phyloP scores from a whole-genome alignment of 2,888 invertebrate genomes.

The Scaeva pyrastri region DNA sequence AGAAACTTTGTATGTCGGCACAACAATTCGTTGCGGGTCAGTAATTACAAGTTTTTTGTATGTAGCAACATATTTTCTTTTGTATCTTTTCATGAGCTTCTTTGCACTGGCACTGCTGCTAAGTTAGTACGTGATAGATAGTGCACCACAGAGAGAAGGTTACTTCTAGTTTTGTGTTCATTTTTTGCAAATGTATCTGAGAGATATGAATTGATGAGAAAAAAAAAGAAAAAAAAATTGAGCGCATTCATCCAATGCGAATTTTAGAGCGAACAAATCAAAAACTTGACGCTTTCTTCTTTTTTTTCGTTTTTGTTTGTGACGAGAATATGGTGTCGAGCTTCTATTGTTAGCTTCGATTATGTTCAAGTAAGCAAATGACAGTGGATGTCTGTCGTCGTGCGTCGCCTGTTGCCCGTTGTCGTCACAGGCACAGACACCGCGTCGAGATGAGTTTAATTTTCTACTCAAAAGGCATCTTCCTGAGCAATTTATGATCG shows the following conservation, averaged over 20 bases:
- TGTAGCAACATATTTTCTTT: neutral
- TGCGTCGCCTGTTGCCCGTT: too few relatives aligned
- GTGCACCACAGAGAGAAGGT: slow-evolving; percentile 39
- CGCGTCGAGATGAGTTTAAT: neutral
- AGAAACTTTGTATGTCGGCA: slow-evolving; percentile 69
- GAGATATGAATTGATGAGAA: slow-evolving; percentile 3
- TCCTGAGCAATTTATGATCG: neutral
- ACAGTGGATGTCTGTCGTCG: neutral
- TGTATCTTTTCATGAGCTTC: slow-evolving; percentile 23
- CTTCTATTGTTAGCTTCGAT: neutral
- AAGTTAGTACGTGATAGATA: slow-evolving; percentile 48
- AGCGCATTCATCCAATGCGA: slow-evolving; percentile 72
- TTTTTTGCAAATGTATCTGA: slow-evolving; percentile 19
- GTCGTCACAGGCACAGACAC: too few relatives aligned
- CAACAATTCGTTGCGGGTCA: slow-evolving; percentile 75
- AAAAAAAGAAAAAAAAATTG: slow-evolving; percentile 33
- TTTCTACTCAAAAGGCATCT: neutral
- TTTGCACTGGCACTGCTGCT: slow-evolving; percentile 15
- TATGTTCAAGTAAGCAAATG: slow-evolving; percentile 35
- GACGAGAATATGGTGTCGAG: neutral
- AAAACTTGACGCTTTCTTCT: slow-evolving; percentile 75
- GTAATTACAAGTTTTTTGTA: slow-evolving; percentile 64
- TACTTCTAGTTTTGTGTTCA: slow-evolving; percentile 34
- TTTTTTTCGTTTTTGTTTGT: slow-evolving; percentile 23
- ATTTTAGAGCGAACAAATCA: slow-evolving; percentile 73